These are phyloP conservation scores for Beris morrisii DNA, from an alignment of 2,888 invertebrate genomes.

Conservation along the genomic window DNA sequence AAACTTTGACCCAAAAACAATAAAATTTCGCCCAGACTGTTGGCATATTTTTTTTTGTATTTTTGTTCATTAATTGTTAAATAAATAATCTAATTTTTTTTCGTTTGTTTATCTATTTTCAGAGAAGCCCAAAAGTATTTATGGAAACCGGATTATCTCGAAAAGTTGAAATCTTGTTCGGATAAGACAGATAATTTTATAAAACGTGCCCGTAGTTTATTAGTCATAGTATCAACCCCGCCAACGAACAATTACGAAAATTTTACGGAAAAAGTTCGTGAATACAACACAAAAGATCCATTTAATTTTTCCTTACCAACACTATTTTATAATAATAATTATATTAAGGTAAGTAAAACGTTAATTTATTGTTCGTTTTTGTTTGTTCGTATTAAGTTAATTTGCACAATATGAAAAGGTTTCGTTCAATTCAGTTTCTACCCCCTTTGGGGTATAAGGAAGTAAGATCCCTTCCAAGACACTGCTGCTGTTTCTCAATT, in stretches of 20 bases:
- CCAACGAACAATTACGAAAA: conserved; percentile 71
- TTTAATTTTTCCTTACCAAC: conserved; percentile 75
- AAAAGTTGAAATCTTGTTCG: conserved; percentile 63
- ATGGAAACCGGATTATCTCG: conserved; percentile 65
- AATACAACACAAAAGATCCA: conserved; percentile 76
- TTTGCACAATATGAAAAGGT: no score
- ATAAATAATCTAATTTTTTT: neutral
- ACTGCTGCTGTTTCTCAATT: no score
- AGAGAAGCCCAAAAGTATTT: conserved; percentile 77
- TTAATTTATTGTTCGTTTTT: conserved; percentile 38
- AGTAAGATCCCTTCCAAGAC: no score
- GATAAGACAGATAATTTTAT: conserved; percentile 56
- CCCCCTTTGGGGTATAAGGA: no score
- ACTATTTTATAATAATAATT: conserved; percentile 58
- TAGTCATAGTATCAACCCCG: conserved; percentile 88
- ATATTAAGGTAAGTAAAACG: conserved; percentile 57
- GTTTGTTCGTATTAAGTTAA: conserved; percentile 67
- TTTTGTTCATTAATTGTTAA: no score
- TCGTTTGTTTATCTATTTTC: neutral
- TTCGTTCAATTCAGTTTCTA: no score
- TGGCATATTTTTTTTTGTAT: no score
- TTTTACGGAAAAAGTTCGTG: conserved; percentile 78
- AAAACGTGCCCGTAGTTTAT: conserved; percentile 76
- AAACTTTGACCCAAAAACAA: no score
- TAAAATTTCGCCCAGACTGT: no score